Base-by-base conservation (phyloP, 2,888 invertebrate genomes). In the Tethea ocularis region DNA sequence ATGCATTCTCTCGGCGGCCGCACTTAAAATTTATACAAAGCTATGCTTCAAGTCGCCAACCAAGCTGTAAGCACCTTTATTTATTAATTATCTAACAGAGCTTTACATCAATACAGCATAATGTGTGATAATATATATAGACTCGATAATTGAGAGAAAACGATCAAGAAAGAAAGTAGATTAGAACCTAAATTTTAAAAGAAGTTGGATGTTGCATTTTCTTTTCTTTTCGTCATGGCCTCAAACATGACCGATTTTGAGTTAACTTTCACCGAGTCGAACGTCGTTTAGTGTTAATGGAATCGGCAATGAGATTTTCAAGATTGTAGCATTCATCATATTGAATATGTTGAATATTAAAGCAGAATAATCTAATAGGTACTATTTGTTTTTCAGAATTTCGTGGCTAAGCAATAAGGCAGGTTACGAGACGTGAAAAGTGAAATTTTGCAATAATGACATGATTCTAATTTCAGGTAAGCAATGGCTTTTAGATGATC, bases 401-500 rank as follows among this genome's bases (percentile, higher is more conserved):
- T 20, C 13, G 7, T 13, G 33, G 41, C 17, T 36, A 5, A 36
- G 38, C n/a, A 38, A 38, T 38, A n/a, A 20, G 20, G 10, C 46
- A 17, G 20, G 17, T 46, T 46, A 46, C 20, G 46, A 33, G n/a
- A 33, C 13, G 36, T 22, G 33, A 24, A 17, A 54, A 54, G 51
- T 52, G 38, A 58, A 62, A 61, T 81, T 75, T 78, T 67, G 78
- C 72, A 84, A 84, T 69, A 75, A 68, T 67, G 68, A 63, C 63
- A 68, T 75, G 68, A 78, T 76, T 74, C 79, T 78, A 75, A 79
- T 83, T 83, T 82, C 71, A 64, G 68, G 72, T 72, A 68, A 73
- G 71, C 73, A 75, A 73, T 69, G 66, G 67, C 64, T 64, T 64
- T 60, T 65, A 65, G 72, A 75, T 74, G 86, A 75, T 78, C 71